phyloP scores from a whole-genome alignment of 1,140 invertebrate genomes.

The Bradynema listronoti region DNA sequence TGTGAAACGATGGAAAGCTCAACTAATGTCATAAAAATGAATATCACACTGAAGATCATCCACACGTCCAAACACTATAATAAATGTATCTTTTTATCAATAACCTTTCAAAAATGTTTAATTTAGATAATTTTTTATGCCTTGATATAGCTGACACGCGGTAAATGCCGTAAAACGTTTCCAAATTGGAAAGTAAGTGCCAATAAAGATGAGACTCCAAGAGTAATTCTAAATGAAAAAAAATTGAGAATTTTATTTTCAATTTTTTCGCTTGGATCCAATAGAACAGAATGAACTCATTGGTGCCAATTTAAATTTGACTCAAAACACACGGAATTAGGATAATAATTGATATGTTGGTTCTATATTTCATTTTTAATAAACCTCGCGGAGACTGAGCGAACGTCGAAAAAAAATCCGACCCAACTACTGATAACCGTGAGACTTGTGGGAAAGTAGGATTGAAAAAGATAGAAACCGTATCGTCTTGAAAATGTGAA shows the following conservation, averaged over 20 bases:
- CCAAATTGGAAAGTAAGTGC: conserved; percentile 57
- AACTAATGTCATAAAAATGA: conserved; percentile 49
- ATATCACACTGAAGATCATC: conserved; percentile 56
- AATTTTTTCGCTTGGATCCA: too few relatives aligned
- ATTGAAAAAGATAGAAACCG: conserved; percentile 57
- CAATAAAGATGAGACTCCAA: conserved; percentile 51
- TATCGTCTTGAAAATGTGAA: conserved; percentile 58
- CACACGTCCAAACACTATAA: conserved; percentile 54
- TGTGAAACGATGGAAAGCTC: conserved; percentile 56
- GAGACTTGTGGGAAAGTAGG: conserved; percentile 55
- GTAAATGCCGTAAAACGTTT: conserved; percentile 51
- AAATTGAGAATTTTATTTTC: too few relatives aligned
- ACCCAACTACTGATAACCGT: conserved; percentile 56
- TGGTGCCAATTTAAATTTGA: too few relatives aligned
- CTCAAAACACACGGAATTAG: too few relatives aligned
- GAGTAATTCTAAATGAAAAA: conserved; percentile 50
- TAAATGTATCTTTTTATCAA: conserved; percentile 9
- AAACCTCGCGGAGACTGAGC: conserved; percentile 52
- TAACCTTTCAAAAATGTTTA: conserved; percentile 23
- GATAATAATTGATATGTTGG: too few relatives aligned
- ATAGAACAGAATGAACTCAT: too few relatives aligned
- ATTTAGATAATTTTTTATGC: conserved; percentile 6
- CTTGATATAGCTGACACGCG: conserved; percentile 55
- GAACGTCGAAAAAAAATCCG: conserved; percentile 57
- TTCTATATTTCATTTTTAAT: neutral